Base-by-base conservation (phyloP, 2,888 invertebrate species). In the Sycophila texana region DNA sequence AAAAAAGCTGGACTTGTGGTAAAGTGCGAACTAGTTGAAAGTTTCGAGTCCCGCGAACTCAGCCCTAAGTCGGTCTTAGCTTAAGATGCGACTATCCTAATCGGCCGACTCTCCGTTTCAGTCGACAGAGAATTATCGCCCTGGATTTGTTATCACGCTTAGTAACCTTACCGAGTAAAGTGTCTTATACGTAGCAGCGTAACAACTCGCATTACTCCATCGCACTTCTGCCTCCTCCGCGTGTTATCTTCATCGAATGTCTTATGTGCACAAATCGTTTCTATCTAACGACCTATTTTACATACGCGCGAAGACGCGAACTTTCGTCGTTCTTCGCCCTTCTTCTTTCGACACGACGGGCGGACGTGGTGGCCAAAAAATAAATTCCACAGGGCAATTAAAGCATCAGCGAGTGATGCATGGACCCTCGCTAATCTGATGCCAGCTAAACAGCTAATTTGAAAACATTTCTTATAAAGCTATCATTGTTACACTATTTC, bases 121-220 rank as follows among this genome's bases (percentile, higher is more conserved):
- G 5, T 66, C 82, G 85, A 85, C 86, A 83, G 83, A 84, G 85
- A 86, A 82, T 83, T 83, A 86, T 83, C 82, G 83, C 74, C 80
- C 78, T 74, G 85, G 84, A 85, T 85, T 87, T 85, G 86, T 86
- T 84, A 84, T 85, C 84, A 79, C 84, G 82, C 83, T 84, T 84
- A 83, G 83, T 81, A 80, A 76, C 63, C 58, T 71, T 63, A 26
- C 72, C 55, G 39, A 67, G 72, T 72, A 75, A 73, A 72, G 67
- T 76, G 72, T 76, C 72, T 80, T 76, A 76, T 49, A 75, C 18
- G 22, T 72, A 53, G 22, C 3, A 18, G 4, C 53, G 63, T 70
- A 80, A 80, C 77, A 77, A 77, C 68, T 80, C 67, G 57, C 80
- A 76, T 80, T 74, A 73, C 68, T 74, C 57, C 73, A 76, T 67